Evolutionary conservation across 2,797 vertebrate species (phyloP), one percentile per base, ranked within the genome.

Genomic region (Momotus momota): DNA sequence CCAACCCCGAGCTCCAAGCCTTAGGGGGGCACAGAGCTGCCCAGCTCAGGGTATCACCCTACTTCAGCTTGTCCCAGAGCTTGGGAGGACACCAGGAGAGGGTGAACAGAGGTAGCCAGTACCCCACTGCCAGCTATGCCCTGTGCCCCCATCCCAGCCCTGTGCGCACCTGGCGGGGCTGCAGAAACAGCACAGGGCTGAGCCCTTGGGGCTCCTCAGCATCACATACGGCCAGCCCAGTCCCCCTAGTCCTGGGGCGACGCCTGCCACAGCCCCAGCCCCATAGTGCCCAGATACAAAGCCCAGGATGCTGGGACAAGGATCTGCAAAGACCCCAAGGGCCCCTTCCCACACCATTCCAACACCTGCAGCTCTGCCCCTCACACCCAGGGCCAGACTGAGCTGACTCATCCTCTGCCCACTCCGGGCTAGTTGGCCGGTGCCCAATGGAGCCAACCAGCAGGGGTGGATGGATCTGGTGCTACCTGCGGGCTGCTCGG

Each of bases 381-480:
- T 84, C 6, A 0, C 15, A 58, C 18, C 46, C 8, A 5, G 38
- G 45, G 49, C 22, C 0, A 0, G 49, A 75, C 74, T 70, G 87
- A 87, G 91, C 89, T 94, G 84, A 92, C 52, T 94, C 84, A 91
- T 89, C 40, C 61, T 78, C 84, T 67, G 55, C 21, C 70, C 33
- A 3, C 31, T 74, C 58, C 3, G 3, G 77, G 80, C 45, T 45
- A 60, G 55, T 4, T 74, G 92, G 61, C 65, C 2, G 0, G 40
- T 83, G 38, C 64, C 79, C 3, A 0, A 2, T 5, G 31, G 74
- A 93, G 54, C 38, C 73, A 49, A 2, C 54, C 40, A 90, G 73
- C 0, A 0, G 25, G 17, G 48, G 45, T 1, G 2, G 48, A 49
- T 1, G 2, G 57, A 48, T 16, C 58, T 4, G 0, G 12, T 0